Conservation (phyloP, 1,140 invertebrate species). For the Spodoptera litura region DNA sequence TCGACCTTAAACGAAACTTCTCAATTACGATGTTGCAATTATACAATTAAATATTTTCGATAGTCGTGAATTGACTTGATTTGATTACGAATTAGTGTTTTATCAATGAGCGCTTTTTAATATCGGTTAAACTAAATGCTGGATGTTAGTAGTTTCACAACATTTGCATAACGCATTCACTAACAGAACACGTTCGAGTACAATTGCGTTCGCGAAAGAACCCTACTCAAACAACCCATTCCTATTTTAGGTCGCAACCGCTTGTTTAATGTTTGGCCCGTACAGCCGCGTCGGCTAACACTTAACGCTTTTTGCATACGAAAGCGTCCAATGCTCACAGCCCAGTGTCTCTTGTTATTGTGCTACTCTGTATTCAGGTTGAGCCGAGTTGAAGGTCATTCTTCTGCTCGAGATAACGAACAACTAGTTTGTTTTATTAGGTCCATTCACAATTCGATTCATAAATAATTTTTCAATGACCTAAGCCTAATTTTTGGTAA, state of each 20-base stretch:
- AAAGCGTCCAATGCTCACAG: conserved; percentile 77
- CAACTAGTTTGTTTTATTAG: conserved; percentile 67
- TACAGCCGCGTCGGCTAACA: conserved; percentile 84
- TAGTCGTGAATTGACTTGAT: neutral
- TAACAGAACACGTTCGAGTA: conserved; percentile 84
- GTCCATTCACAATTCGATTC: neutral
- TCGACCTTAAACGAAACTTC: conserved; percentile 28
- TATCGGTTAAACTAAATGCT: conserved; percentile 1
- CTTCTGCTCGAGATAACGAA: conserved; percentile 76
- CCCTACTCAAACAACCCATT: conserved; percentile 85
- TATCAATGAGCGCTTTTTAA: neutral
- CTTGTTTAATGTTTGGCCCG: conserved; percentile 85
- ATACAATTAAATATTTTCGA: conserved; percentile 10
- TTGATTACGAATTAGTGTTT: neutral
- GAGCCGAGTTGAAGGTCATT: conserved; percentile 77
- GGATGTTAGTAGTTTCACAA: conserved; percentile 25
- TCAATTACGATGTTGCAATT: conserved; percentile 19
- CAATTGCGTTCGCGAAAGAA: conserved; percentile 85
- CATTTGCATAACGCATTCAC: conserved; percentile 82
- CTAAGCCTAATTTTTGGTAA: too few species aligned
- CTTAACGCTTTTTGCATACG: conserved; percentile 86
- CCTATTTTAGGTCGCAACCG: conserved; percentile 81
- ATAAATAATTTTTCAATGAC: neutral
- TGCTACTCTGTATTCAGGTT: conserved; percentile 77
- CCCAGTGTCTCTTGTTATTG: conserved; percentile 79